Evolutionary conservation across 2,113 vertebrate species (phyloP).

Genomic region (Pipra filicauda): DNA sequence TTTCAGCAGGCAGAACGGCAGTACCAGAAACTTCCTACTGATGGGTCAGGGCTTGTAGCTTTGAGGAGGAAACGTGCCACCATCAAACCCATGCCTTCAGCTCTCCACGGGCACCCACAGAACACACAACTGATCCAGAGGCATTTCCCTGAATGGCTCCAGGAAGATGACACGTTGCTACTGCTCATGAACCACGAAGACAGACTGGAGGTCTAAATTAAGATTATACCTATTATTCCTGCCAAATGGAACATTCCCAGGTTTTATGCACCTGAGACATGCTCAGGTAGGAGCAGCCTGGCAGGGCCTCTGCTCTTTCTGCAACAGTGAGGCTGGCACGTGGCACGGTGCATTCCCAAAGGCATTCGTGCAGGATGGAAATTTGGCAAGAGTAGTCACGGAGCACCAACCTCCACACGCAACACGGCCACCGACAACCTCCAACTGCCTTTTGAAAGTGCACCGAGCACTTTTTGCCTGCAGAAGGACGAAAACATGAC

Average conservation of each 20-base stretch:
- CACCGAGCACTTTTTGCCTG: not conserved
- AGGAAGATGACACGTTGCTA: not conserved
- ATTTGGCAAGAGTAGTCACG: not conserved
- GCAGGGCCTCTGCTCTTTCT: not conserved
- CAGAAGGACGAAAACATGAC: not conserved
- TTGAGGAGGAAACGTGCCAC: not conserved
- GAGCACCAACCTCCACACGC: not conserved
- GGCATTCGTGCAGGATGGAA: not conserved
- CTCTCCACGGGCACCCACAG: not conserved
- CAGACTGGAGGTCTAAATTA: not conserved
- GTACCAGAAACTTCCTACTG: not conserved
- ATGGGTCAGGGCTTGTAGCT: not conserved
- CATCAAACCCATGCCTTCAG: not conserved
- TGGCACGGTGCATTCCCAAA: not conserved
- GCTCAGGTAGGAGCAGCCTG: not conserved
- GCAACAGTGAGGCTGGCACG: fast-evolving
- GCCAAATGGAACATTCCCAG: not conserved
- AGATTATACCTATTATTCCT: not conserved
- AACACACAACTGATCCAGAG: fast-evolving
- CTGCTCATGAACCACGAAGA: not conserved
- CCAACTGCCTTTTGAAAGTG: not conserved
- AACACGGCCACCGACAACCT: fast-evolving
- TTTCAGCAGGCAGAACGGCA: not conserved
- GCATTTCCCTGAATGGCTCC: not conserved
- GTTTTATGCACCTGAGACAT: not conserved